Evolutionary conservation across 2,113 vertebrate genomes (phyloP).

Genomic region (Nycticorax nycticorax): DNA sequence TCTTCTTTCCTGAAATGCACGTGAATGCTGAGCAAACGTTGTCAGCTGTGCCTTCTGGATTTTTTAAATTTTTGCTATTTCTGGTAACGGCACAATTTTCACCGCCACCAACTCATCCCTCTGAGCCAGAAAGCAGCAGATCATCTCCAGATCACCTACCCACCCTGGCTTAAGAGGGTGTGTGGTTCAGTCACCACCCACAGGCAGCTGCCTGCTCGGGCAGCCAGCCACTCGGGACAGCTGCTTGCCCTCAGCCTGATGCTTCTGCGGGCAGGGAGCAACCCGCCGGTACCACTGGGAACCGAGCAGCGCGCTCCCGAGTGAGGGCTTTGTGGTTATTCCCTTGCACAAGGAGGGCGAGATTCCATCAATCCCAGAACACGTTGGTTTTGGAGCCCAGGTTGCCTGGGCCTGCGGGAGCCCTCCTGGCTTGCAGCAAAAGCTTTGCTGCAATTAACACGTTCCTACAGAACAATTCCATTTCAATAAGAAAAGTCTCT

Average conservation of each 20-base stretch:
- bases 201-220: background rate
- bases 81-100: background rate
- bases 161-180: background rate
- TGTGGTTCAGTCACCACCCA: background rate
- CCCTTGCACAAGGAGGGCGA: background rate
- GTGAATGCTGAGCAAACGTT: background rate
- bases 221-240: background rate
- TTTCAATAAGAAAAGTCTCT: background rate
- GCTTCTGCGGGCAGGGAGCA: background rate
- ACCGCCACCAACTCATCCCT: background rate
- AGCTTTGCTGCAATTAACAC: background rate
- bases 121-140: background rate
- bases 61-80: background rate
- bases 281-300: background rate
- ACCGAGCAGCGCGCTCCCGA: background rate
- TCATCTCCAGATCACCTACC: background rate
- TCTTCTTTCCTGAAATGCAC: background rate
- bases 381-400: background rate
- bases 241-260: background rate
- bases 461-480: background rate
- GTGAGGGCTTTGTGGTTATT: fast-evolving
- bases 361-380: background rate
- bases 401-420: background rate
- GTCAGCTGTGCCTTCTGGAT: background rate
- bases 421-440: background rate